Evolutionary conservation across 2,888 invertebrate genomes (phyloP), one percentile per base, ranked within the genome.

Genomic region (Eupithecia pulchellata): DNA sequence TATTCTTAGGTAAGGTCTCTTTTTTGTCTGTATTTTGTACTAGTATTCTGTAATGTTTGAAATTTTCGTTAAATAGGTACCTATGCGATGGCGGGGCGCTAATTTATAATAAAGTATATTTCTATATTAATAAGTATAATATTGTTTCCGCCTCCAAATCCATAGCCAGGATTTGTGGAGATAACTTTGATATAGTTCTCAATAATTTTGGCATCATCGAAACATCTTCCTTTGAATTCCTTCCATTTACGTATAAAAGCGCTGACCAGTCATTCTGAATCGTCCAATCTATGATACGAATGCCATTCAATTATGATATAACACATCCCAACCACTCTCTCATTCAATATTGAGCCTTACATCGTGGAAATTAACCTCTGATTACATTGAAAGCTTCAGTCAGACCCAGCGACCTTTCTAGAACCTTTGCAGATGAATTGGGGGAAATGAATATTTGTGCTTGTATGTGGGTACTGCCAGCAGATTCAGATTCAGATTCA

Each of bases 381-480:
- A 60, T 52, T 64, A 36, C 29, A 32, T 14, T 58, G 14, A 60
- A 32, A 27, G 60, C 29, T 27, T 36, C n/a, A 34, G 42, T 47
- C 42, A 47, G 42, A 20, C 36, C 13, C 42, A 47, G 9, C 25
- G 30, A 34, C 55, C 30, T 65, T 69, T 57, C 61, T 34, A 61
- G 25, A 27, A 39, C 29, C 64, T 69, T 32, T 60, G 52, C 61
- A 60, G 47, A 69, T 61, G 61, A 66, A 62, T 66, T 62, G 36
- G 36, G 55, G 20, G 27, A 61, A 36, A 61, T 61, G 42, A 60
- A 60, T 66, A 27, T 66, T 60, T 66, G 61, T 70, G 55, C 47
- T 69, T 64, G 42, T 55, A 14, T 57, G 42, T n/a, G 39, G 32
- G 42, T 52, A 52, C 52, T 11, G 52, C 1, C 52, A 52, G 52